These are phyloP conservation scores for Corythoichthys haematopterus DNA, from an alignment of 2,113 vertebrate species.

Conservation along the genomic window DNA sequence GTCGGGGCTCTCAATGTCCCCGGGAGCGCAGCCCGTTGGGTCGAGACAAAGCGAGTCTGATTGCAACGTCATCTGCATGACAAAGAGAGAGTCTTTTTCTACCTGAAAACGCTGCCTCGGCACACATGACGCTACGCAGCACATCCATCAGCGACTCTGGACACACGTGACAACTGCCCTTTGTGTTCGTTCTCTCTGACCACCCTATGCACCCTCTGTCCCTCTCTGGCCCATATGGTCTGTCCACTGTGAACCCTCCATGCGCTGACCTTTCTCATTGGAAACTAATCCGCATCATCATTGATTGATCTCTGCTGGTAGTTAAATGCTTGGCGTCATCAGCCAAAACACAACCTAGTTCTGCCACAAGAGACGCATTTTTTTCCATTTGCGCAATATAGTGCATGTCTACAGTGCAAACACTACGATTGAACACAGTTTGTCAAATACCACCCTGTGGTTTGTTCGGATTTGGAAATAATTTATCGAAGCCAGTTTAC, in stretches of 20 bases:
- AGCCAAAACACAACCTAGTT: constrained; percentile 13
- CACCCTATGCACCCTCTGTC: constrained; percentile 1
- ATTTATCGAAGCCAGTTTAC: not conserved
- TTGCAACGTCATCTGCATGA: constrained; percentile 73
- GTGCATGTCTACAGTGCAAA: not conserved
- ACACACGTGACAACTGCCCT: constrained; percentile 56
- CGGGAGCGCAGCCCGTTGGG: constrained; percentile 57
- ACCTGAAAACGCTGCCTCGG: constrained; percentile 60
- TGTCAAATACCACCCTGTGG: not conserved
- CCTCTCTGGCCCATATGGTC: constrained; percentile 38
- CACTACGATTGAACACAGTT: not conserved
- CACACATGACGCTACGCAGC: constrained; percentile 31
- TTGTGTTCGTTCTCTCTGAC: constrained; percentile 38
- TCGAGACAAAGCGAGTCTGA: constrained; percentile 68
- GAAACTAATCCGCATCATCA: constrained; percentile 33
- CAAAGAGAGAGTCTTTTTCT: constrained; percentile 63
- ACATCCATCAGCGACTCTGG: constrained; percentile 56
- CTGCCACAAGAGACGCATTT: not conserved
- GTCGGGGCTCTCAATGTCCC: constrained; percentile 58
- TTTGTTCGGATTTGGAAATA: not conserved
- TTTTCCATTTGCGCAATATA: not conserved
- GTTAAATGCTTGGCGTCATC: constrained; percentile 31
- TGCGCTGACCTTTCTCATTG: constrained; percentile 14
- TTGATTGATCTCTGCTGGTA: constrained; percentile 26
- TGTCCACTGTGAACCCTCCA: constrained; percentile 45